Conservation (phyloP, 2,888 invertebrate genomes). For the Cepaea hortensis region DNA sequence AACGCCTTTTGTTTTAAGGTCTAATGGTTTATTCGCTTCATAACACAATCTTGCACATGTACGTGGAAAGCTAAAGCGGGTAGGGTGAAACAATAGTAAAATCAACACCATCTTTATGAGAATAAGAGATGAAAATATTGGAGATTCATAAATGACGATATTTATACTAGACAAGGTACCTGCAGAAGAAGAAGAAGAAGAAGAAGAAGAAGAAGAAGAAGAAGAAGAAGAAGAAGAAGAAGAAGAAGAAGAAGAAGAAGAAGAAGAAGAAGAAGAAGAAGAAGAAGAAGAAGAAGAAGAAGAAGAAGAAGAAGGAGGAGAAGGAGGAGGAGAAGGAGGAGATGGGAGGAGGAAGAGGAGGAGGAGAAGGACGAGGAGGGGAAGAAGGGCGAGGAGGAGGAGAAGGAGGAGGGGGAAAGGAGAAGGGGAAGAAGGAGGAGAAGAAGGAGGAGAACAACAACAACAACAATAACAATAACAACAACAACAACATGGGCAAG, state of each 20-base stretch:
- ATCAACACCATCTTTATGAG: neutral
- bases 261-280: neutral
- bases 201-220: neutral
- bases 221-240: neutral
- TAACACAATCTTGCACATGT: too few relatives aligned
- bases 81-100: neutral
- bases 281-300: neutral
- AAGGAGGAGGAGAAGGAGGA: neutral
- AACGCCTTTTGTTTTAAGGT: too few relatives aligned
- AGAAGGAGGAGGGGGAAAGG: neutral
- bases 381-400: neutral
- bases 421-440: neutral
- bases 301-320: neutral
- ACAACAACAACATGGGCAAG: neutral
- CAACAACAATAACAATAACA: neutral
- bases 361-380: neutral
- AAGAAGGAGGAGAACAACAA: too few relatives aligned
- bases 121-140: neutral
- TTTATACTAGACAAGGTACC: too few relatives aligned
- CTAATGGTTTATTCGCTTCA: too few relatives aligned
- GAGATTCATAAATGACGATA: too few relatives aligned
- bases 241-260: neutral
- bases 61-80: too few relatives aligned
- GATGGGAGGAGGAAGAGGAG: neutral
- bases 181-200: neutral